Evolutionary conservation across 23 tunicate species (phyloP).

Genomic region (Halocynthia aurantium): DNA sequence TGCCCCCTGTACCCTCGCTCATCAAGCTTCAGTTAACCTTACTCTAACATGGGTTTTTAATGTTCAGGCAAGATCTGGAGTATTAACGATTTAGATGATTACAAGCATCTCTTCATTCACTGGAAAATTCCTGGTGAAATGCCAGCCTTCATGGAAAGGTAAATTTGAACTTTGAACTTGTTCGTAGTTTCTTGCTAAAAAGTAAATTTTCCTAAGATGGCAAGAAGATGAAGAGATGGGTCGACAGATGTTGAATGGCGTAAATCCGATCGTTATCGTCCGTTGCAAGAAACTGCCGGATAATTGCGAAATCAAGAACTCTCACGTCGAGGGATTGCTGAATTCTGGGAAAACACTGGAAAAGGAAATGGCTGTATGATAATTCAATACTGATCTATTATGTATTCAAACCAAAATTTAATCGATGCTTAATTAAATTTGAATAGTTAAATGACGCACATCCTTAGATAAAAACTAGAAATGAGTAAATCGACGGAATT

Average conservation of each 20-base stretch:
- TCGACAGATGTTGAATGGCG: slow-evolving; percentile 37
- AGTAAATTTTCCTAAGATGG: slow-evolving; percentile 21
- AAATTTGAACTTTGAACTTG: neutral
- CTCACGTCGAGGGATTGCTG: slow-evolving; percentile 17
- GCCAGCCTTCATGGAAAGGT: slow-evolving; percentile 16
- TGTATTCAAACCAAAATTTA: no score
- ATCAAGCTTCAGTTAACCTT: no score
- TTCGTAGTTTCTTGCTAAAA: neutral
- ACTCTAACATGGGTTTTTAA: no score
- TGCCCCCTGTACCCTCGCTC: no score
- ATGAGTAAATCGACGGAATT: no score
- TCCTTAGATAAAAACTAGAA: no score
- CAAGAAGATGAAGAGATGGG: slow-evolving; percentile 31
- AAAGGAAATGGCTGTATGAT: slow-evolving; percentile 20
- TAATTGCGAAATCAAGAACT: slow-evolving; percentile 25
- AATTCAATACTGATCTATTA: no score
- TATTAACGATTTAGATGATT: slow-evolving; percentile 7
- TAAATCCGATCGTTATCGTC: slow-evolving; percentile 14
- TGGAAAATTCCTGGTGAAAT: slow-evolving; percentile 12
- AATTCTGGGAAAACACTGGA: slow-evolving; percentile 17
- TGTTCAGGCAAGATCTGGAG: no score
- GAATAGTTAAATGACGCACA: no score
- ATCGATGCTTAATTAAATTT: no score
- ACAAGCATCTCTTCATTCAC: slow-evolving; percentile 9
- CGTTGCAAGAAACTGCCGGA: slow-evolving; percentile 16